phyloP scores from a whole-genome alignment of 2,888 invertebrate species.

The Autographa pulchrina region DNA sequence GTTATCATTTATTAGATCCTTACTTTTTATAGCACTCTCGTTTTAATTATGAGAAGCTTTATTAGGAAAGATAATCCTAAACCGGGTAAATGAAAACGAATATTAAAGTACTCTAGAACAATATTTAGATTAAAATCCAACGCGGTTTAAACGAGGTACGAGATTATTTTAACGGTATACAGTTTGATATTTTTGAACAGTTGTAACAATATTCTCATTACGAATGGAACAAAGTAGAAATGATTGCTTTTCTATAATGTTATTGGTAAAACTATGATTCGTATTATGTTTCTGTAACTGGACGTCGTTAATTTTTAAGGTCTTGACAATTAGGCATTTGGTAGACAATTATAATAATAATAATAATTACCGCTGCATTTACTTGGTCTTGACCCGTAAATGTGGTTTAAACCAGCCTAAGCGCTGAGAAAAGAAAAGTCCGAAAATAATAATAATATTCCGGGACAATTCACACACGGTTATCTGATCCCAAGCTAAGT shows the following conservation, averaged over 20 bases:
- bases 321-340: too few relatives aligned
- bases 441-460: too few relatives aligned
- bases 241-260: background rate
- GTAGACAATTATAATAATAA: too few relatives aligned
- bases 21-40: background rate
- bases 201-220: background rate
- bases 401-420: too few relatives aligned
- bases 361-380: too few relatives aligned
- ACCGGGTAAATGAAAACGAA: background rate
- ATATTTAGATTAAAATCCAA: background rate
- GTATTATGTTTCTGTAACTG: too few relatives aligned
- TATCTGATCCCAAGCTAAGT: too few relatives aligned
- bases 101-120: conserved; percentile 1
- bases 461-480: too few relatives aligned
- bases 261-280: too few relatives aligned
- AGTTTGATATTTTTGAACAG: background rate
- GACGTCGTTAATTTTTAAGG: too few relatives aligned
- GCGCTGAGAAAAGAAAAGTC: too few relatives aligned
- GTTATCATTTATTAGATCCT: background rate
- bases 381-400: too few relatives aligned
- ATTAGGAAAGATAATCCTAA: background rate
- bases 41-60: background rate
- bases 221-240: background rate
- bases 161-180: background rate
- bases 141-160: background rate